Evolutionary conservation across 2,888 invertebrate species (phyloP), one percentile per base, ranked within the genome.

Genomic region (Hirtodrosophila duncani): DNA sequence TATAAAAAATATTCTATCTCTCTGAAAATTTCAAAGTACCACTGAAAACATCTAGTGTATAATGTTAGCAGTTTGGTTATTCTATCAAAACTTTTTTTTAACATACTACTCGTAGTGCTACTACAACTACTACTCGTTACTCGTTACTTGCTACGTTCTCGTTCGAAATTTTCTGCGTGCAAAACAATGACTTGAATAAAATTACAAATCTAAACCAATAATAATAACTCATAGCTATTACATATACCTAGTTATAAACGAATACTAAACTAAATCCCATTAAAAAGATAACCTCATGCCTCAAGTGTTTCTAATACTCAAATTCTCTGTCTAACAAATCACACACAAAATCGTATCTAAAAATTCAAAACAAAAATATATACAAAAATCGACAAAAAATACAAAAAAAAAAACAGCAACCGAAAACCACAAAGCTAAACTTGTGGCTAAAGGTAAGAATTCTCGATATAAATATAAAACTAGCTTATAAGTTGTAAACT

Each of bases 391-490:
- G 41, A 38, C 33, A 24, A 38, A 7, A 29, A 16, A 31, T 17
- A 24, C 45, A 18, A 30, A 26, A 30, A 38, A 20, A 29, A 23
- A 27, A 44, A 43, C 39, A 33, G 10, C 27, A 62, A 48, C 27
- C 16, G 7, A 30, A 33, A 27, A 50, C 31, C 50, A 26, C 16
- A 30, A 51, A 50, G 50, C 50, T 39, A 39, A 38, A 51, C 50
- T 50, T 38, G 51, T 51, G 50, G 51, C 50, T 51, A 51, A 50
- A 51, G 50, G 50, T 51, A 51, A 51, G 50, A n/a, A 30, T 24
- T 26, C 18, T 8, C 5, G 9, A 26, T 10, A 24, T 27, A 9
- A 7, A 37, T 37, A 14, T 8, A 9, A 27, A 13, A 7, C 9
- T 11, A 13, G n/a, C n/a, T n/a, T n/a, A n/a, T n/a, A n/a, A n/a